A percentile compares a stretch with the other conserved stretches of the same genome.
Evolutionary conservation across 2,113 vertebrate genomes (phyloP).

Genomic region (Peromyscus maniculatus): DNA sequence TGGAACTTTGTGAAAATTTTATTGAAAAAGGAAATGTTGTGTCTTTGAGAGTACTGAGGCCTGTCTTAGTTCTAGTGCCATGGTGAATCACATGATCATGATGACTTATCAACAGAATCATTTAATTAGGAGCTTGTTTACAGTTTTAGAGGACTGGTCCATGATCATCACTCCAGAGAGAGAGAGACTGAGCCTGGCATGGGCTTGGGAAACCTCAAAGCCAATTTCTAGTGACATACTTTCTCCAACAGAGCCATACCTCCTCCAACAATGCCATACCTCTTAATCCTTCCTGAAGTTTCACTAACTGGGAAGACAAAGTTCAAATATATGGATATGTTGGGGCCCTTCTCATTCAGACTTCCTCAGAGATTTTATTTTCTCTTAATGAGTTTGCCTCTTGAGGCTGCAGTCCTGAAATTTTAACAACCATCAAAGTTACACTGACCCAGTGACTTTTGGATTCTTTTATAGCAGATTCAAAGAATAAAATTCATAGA

Average conservation of each 20-base stretch:
- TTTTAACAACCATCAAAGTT: background rate
- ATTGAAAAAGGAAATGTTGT: background rate
- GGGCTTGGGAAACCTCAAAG: background rate
- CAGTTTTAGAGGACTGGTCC: background rate
- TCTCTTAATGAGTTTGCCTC: background rate
- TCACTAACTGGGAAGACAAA: background rate
- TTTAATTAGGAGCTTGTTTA: background rate
- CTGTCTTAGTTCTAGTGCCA: background rate
- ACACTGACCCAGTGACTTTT: background rate
- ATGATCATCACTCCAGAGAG: background rate
- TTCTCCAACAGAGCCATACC: no score
- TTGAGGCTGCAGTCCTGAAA: background rate
- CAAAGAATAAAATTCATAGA: background rate
- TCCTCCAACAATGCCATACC: background rate
- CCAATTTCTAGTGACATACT: no score
- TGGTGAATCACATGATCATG: background rate
- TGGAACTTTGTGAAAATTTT: background rate
- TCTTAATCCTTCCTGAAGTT: background rate
- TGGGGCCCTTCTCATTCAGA: background rate
- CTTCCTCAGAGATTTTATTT: background rate
- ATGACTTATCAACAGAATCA: background rate
- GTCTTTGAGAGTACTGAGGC: background rate
- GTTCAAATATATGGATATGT: background rate
- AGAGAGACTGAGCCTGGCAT: background rate
- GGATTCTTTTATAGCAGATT: background rate